Evolutionary conservation across 2,113 vertebrate species (phyloP), one percentile per base, ranked within the genome.

Genomic region (Pedionomus torquatus): DNA sequence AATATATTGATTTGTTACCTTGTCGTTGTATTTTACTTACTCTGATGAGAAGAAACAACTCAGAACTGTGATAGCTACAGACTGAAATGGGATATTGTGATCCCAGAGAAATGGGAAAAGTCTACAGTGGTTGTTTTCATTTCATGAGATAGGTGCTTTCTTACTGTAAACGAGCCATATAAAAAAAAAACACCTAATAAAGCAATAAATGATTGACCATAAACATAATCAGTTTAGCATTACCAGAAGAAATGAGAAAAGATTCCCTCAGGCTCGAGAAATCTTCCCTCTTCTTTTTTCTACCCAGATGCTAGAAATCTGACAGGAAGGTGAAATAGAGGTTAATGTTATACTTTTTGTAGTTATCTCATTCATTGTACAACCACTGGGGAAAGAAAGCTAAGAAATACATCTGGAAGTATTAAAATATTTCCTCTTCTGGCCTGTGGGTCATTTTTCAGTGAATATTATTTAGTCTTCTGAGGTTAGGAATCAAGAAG

Each of bases 361-460:
- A 79, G 77, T 61, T 90, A 87, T 93, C 78, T 91, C 78, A 77
- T 93, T 96, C 80, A 72, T 96, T 96, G 87, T 82, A 35, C 44
- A 72, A 13, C 72, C 76, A 58, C 55, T 54, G 58, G 96, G 90
- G 48, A 89, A 92, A 89, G 83, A 57, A 72, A 76, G 44, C 76
- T 57, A 64, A 83, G 72, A 74, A 90, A 74, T 82, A 94, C 91
- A 95, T 93, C 93, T 97, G 97, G 85, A 97, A 81, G 41, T 86
- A 17, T 77, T 96, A 75, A 87, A 89, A 70, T 63, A 64, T 63
- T 96, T 96, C 93, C 69, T 75, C 23, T 89, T 93, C 82, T 94
- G 71, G 70, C 49, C 44, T 55, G 10, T 54, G 68, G 80, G 51
- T 74, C 26, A 77, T 96, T 95, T 96, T 88, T 89, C 74, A 92